Evolutionary conservation across 2,113 vertebrate genomes (phyloP).

Genomic region (Pelmatolapia mariae): DNA sequence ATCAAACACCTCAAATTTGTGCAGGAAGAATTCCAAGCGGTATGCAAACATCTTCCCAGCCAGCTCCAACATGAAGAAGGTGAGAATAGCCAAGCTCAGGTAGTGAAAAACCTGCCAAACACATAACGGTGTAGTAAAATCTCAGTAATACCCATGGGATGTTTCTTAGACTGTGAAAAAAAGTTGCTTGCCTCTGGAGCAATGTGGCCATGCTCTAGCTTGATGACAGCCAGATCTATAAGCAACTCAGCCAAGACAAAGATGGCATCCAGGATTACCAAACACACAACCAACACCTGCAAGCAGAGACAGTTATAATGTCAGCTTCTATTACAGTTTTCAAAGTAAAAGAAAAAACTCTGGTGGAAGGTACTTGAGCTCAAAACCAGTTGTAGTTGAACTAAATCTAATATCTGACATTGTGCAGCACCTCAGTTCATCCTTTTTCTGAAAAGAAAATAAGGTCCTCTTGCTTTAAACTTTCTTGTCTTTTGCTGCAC

Average conservation of each 20-base stretch:
- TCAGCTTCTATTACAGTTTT: neutral
- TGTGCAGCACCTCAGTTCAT: neutral
- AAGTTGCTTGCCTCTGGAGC: constrained; percentile 72
- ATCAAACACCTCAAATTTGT: constrained; percentile 96
- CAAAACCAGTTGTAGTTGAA: neutral
- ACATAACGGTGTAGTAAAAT: accelerated
- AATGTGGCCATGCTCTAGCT: constrained; percentile 67
- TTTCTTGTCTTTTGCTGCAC: neutral
- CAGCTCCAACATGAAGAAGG: constrained; percentile 89
- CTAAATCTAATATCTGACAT: accelerated
- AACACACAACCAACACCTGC: constrained; percentile 83
- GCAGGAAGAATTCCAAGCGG: constrained; percentile 86
- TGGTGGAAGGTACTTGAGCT: neutral
- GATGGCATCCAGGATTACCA: constrained; percentile 89
- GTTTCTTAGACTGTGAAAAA: neutral
- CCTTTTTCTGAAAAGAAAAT: neutral
- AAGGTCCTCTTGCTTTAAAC: accelerated
- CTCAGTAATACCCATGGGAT: neutral
- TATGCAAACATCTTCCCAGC: constrained; percentile 83
- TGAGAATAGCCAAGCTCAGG: constrained; percentile 84
- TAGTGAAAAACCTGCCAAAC: constrained; percentile 85
- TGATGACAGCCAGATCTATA: constrained; percentile 84
- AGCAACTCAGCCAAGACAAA: constrained; percentile 88
- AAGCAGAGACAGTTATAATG: accelerated
- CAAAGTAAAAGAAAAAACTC: neutral